These are phyloP conservation scores for Andrena flavipes DNA, from an alignment of 2,888 invertebrate genomes.

Conservation along the genomic window DNA sequence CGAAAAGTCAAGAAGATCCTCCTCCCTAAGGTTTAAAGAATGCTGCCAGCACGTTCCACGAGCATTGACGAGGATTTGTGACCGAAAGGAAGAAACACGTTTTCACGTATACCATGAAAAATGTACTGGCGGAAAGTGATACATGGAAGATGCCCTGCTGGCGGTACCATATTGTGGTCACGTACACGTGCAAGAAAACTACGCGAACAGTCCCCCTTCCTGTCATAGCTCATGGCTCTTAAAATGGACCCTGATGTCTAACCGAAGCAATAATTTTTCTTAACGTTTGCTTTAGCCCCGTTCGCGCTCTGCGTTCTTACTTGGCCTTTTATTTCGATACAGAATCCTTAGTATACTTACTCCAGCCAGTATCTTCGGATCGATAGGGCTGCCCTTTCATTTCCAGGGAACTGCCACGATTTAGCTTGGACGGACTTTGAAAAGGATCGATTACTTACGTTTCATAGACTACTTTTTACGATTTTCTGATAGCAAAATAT, in stretches of 20 bases:
- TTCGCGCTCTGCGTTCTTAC: neutral
- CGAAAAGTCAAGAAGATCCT: neutral
- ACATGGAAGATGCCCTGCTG: constrained; percentile 43
- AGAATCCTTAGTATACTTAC: constrained; percentile 21
- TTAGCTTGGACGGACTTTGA: neutral
- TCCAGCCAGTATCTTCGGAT: constrained; percentile 14
- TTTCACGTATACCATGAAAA: constrained; percentile 49
- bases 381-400: constrained; percentile 1
- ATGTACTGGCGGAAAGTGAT: constrained; percentile 62
- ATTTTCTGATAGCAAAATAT: neutral
- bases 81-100: constrained; percentile 38
- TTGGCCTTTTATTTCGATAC: constrained; percentile 3
- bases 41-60: neutral
- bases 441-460: neutral
- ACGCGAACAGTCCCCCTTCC: constrained; percentile 24
- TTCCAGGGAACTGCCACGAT: neutral
- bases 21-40: constrained; percentile 16
- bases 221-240: constrained; percentile 32
- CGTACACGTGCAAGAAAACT: constrained; percentile 42
- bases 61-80: constrained; percentile 41
- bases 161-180: constrained; percentile 53
- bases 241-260: constrained; percentile 39
- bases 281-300: constrained; percentile 46
- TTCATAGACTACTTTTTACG: neutral
- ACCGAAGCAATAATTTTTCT: constrained; percentile 61